Conservation (phyloP, 2,888 invertebrate genomes). For the Pycnomerus fuliginosus region DNA sequence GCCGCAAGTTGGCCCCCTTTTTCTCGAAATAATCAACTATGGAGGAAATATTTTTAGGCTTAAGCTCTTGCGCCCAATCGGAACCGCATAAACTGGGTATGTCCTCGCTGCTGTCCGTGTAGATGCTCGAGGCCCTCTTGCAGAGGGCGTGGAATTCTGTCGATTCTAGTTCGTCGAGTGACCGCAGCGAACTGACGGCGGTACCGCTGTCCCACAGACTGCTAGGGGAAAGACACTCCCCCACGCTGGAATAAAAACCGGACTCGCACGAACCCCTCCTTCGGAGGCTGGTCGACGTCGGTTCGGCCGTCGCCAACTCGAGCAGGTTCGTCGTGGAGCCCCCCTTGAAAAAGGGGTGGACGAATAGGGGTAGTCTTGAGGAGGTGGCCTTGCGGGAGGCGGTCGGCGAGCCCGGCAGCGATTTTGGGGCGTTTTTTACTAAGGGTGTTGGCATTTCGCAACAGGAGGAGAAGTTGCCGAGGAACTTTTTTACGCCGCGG, state of each 20-base stretch:
- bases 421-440: slow-evolving; percentile 51
- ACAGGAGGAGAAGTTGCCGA: slow-evolving; percentile 78
- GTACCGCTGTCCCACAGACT: slow-evolving; percentile 60
- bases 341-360: slow-evolving; percentile 56
- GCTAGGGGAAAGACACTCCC: slow-evolving; percentile 54
- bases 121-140: slow-evolving; percentile 76
- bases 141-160: slow-evolving; percentile 60
- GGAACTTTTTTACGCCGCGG: slow-evolving; percentile 79
- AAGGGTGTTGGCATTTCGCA: slow-evolving; percentile 75
- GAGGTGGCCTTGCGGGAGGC: slow-evolving; percentile 44
- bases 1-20: slow-evolving; percentile 63
- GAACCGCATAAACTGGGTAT: slow-evolving; percentile 80
- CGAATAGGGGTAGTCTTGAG: slow-evolving; percentile 56
- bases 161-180: slow-evolving; percentile 61
- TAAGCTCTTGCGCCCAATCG: slow-evolving; percentile 68
- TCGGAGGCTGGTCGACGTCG: slow-evolving; percentile 50
- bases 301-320: slow-evolving; percentile 41
- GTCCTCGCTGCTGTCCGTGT: slow-evolving; percentile 85
- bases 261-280: slow-evolving; percentile 85
- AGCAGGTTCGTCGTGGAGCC: slow-evolving; percentile 49
- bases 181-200: slow-evolving; percentile 60
- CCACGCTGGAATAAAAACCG: slow-evolving; percentile 86
- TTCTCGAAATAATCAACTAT: slow-evolving; percentile 89
- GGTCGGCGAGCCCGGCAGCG: slow-evolving; percentile 58
- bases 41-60: slow-evolving; percentile 66